A percentile compares a stretch with the other conserved stretches of the same genome.
Evolutionary conservation across 2,113 vertebrate species (phyloP).

Genomic region (Urocitellus parryii): DNA sequence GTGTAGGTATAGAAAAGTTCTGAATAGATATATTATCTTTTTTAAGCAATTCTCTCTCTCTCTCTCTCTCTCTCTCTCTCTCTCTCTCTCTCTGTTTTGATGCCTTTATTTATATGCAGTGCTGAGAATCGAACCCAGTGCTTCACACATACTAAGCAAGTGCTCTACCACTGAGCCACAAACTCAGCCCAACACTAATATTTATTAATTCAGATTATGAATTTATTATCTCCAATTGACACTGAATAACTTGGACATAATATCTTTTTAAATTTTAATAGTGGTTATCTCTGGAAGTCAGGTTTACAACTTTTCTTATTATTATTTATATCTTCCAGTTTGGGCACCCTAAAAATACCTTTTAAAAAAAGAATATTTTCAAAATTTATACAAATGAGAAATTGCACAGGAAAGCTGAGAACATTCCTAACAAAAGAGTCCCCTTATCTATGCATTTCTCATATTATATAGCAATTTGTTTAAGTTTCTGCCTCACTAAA

Average conservation of each 20-base stretch:
- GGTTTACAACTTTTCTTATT: neutral
- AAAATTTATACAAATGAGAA: slow-evolving; percentile 6
- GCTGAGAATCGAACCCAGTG: too few species aligned
- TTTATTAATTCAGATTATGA: too few species aligned
- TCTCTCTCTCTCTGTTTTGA: too few species aligned
- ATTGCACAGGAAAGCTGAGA: neutral
- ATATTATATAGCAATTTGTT: neutral
- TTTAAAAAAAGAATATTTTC: neutral
- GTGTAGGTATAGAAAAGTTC: neutral
- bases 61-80: too few species aligned
- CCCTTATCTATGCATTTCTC: neutral
- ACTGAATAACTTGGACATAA: neutral
- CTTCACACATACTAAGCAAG: too few species aligned
- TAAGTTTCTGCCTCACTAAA: slow-evolving; percentile 34
- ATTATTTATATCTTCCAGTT: neutral
- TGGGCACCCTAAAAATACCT: neutral
- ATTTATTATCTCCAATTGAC: too few species aligned
- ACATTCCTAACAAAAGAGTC: neutral
- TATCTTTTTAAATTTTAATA: neutral
- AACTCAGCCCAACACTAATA: too few species aligned
- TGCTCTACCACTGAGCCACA: too few species aligned
- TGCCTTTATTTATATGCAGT: too few species aligned
- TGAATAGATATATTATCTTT: neutral
- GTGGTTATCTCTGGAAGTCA: neutral
- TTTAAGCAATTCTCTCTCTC: too few species aligned